A percentile compares a stretch with the other conserved stretches of the same genome.
Conservation (phyloP, 2,113 vertebrate genomes). For the Eptesicus fuscus region DNA sequence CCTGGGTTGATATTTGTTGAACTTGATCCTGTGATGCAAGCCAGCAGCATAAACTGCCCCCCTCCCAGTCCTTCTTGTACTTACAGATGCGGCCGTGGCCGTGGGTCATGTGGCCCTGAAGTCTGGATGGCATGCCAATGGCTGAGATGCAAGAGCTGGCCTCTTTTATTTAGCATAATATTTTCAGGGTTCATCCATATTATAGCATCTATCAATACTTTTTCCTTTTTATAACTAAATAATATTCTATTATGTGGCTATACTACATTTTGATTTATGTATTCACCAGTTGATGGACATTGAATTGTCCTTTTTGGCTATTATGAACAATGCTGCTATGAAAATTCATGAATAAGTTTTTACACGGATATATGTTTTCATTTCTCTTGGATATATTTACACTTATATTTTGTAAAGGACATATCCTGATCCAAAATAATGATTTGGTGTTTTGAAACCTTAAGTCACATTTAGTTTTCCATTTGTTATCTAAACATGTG, state of each 20-base stretch:
- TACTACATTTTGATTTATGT: neutral
- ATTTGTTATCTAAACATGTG: neutral
- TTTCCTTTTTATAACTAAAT: neutral
- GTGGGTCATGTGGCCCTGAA: no score
- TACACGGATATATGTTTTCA: neutral
- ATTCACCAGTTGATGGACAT: neutral
- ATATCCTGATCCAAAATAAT: neutral
- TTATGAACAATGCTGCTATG: neutral
- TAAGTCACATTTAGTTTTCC: neutral
- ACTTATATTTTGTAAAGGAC: neutral
- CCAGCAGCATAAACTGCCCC: no score
- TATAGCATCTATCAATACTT: neutral
- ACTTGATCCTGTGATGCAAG: no score
- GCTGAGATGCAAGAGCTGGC: no score
- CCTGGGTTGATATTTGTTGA: no score
- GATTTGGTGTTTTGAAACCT: conserved; percentile 21
- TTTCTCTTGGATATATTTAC: neutral
- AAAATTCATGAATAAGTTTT: neutral
- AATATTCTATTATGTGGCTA: neutral
- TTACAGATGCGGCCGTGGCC: no score
- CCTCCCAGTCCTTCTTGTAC: no score
- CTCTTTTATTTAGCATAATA: neutral
- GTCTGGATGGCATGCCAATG: no score
- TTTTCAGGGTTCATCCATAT: neutral
- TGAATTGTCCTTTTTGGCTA: neutral